Conservation (phyloP, 2,888 invertebrate species). For the Linnaemya tessellans region DNA sequence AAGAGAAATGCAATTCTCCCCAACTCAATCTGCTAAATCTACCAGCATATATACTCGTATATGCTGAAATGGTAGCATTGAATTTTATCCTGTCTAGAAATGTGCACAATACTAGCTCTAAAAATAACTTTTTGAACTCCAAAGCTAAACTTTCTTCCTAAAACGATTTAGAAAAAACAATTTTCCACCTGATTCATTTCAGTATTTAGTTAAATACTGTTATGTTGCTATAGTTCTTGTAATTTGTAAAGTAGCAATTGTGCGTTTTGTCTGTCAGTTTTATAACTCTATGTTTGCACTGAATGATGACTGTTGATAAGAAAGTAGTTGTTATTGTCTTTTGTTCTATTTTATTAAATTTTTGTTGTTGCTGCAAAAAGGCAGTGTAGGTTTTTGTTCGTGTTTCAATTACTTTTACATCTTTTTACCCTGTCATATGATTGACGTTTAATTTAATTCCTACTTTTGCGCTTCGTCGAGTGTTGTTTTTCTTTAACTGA, state of each 20-base stretch:
- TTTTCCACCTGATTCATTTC: conserved; percentile 21
- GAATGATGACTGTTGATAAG: conserved; percentile 46
- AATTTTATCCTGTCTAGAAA: background rate
- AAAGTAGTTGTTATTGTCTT: conserved; percentile 13
- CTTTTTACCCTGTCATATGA: conserved; percentile 69
- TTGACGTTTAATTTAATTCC: conserved; percentile 74
- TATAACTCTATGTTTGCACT: background rate
- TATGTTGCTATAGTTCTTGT: background rate
- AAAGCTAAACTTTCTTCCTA: no score
- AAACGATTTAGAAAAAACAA: background rate
- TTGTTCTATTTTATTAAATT: background rate
- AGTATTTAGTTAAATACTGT: background rate
- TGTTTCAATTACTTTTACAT: conserved; percentile 69
- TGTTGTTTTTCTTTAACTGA: conserved; percentile 47
- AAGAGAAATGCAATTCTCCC: no score
- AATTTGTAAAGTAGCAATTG: conserved; percentile 7
- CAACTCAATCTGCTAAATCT: no score
- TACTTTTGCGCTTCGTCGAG: conserved; percentile 71
- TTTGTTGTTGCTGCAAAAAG: background rate
- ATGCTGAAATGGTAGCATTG: no score
- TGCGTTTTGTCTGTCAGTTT: conserved; percentile 32
- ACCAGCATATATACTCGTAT: no score
- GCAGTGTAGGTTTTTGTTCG: conserved; percentile 28
- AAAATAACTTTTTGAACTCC: background rate
- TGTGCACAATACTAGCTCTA: background rate